Evolutionary conservation across 2,113 vertebrate genomes (phyloP), one percentile per base, ranked within the genome.

Genomic region (Apistogramma diplotaenia): DNA sequence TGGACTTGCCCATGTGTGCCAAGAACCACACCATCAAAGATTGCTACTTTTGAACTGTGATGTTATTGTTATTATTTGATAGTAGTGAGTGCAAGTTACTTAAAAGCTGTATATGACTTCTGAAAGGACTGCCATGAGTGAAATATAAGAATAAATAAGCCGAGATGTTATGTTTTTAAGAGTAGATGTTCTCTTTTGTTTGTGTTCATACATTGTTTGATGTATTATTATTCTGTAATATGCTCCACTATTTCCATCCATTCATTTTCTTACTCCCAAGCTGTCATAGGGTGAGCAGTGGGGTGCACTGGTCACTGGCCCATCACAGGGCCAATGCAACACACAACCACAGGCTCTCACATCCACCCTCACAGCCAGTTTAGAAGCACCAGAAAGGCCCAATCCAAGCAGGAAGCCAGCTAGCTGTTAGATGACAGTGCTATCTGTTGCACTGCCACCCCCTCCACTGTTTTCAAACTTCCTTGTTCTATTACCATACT

Each of bases 1-100:
- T 67, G 40, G 13, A 67, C 37, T 67, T 67, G 40, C 21, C 37
- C 0, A 8, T 27, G 40, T 67, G 40, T 9, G 27, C 40, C 7
- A 46, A 67, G 2, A 67, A 8, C 40, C 1, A 46, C 5, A 46
- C 23, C 23, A 67, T 46, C 43, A 18, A 37, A 67, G 37, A 11
- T 19, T 25, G 21, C 21, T 18, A 21, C 23, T 46, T 67, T 4
- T 16, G 21, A 46, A 46, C 3, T 8, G 40, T 43, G 18, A 43
- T 0, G 15, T 67, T 67, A 46, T 67, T 27, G 43, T 1, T 0
- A 46, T 23, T 46, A 18, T 67, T 67, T 27, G 61, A 46, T 27
- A 46, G 4, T 27, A 25, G n/a, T n/a, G n/a, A n/a, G n/a, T n/a
- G n/a, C 25, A 65, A 8, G 61, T 65, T 25, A 43, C 35, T n/a